Evolutionary conservation across 2,797 vertebrate genomes (phyloP), one percentile per base, ranked within the genome.

Genomic region (Lacerta bilineata): DNA sequence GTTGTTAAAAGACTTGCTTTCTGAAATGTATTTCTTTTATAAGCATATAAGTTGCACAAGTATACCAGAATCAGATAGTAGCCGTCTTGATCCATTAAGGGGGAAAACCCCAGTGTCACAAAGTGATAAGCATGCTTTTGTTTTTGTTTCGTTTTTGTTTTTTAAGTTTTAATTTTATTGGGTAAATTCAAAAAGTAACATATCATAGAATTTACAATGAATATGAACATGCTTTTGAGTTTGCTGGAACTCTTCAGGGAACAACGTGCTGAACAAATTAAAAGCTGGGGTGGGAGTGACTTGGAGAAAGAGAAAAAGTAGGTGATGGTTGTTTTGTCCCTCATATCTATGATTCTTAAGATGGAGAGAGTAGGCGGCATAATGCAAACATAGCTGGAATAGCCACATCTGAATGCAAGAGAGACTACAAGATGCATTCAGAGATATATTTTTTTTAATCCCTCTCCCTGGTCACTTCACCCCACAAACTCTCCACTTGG

Each of bases 1-100:
- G 94, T 78, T 85, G 55, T 86, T 80, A 85, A 23, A 7, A 66
- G 55, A 23, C 20, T 18, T 76, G 29, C 18, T 59, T 89, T 66
- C 33, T n/a, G 6, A 50, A 66, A 20, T 23, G 43, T 89, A 55
- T 39, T 39, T 85, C 33, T 41, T 81, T 55, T 76, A 4, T 25
- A 72, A 25, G 20, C 27, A 29, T 33, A 5, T 36, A 79, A 74
- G 33, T 75, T 89, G 46, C 3, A 64, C 1, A 41, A 72, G 15
- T 66, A 9, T 5, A 75, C 59, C 55, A 68, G 20, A 23, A 18
- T n/a, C 10, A 33, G 6, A 25, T 17, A 84, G 59, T 75, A 81
- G 20, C 33, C 33, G 2, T 41, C 10, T 75, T 64, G 10, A 4
- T 82, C 17, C 11, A 27, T 50, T 50, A n/a, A 17, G 9, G 15